Evolutionary conservation across 2,888 invertebrate genomes (phyloP), one percentile per base, ranked within the genome.

Genomic region (Parnassius glacialis): DNA sequence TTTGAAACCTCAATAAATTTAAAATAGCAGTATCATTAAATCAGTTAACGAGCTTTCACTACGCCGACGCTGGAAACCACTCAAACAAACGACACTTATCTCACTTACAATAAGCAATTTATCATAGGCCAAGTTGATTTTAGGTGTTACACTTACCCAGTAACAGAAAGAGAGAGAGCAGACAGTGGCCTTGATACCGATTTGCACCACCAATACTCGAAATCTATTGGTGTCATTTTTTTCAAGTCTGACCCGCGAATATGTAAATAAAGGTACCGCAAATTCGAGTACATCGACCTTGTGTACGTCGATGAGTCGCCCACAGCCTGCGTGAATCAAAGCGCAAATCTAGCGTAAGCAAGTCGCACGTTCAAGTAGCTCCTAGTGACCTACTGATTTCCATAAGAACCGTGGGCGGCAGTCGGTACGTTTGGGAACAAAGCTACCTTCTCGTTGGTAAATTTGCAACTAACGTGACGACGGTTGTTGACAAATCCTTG

Each of bases 321-420:
- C 87, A 89, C 88, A 70, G 68, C 52, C 67, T 58, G 67, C 74
- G 80, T 87, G 86, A 87, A 84, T 87, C 87, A 85, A 86, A 81
- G 74, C 74, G 64, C 69, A 74, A 73, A 81, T 82, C 81, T 81
- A 83, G 79, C 80, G 80, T 80, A 81, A 74, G 74, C 69, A 73
- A 72, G 66, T 72, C 73, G 72, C 70, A 68, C 61, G 72, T 71
- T 74, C 72, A 73, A 77, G 80, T 79, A 78, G 84, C 81, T 85
- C 80, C 85, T 79, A 89, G 84, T 90, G 90, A 90, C 90, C 90
- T 87, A 90, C 83, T 90, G 89, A 85, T 88, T 87, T 87, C 86
- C 85, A 88, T 88, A 85, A 68, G 47, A 74, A 74, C 73, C 77
- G 87, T 89, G 79, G 89, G 90, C 75, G 87, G 74, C 51, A 12